Conservation (phyloP, 2,888 invertebrate genomes). For the Stenodema calcarata region DNA sequence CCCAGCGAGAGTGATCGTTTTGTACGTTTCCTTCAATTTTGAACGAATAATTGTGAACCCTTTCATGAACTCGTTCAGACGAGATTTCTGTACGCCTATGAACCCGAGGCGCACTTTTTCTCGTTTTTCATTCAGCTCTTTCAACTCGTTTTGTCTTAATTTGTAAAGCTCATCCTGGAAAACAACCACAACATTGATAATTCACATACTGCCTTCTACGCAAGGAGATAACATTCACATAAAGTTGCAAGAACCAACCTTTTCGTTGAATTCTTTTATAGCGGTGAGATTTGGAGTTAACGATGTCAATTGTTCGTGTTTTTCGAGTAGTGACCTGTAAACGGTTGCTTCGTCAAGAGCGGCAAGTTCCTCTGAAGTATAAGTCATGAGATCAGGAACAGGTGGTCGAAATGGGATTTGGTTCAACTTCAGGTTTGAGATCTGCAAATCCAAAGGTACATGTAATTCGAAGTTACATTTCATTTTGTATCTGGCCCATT, state of each 20-base stretch:
- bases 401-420: conserved; percentile 67
- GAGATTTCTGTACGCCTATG: conserved; percentile 73
- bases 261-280: conserved; percentile 71
- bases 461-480: too few relatives aligned
- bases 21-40: conserved; percentile 96
- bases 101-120: conserved; percentile 77
- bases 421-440: conserved; percentile 69
- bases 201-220: not conserved
- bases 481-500: too few relatives aligned
- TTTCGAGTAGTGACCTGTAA: too few relatives aligned
- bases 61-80: conserved; percentile 80
- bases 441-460: conserved; percentile 62
- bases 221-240: not conserved
- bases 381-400: conserved; percentile 65
- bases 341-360: conserved; percentile 65
- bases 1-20: conserved; percentile 96
- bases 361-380: conserved; percentile 73
- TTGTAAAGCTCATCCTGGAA: conserved; percentile 10
- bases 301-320: conserved; percentile 69
- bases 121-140: conserved; percentile 77
- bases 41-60: conserved; percentile 88
- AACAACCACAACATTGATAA: too few relatives aligned
- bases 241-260: conserved; percentile 16
- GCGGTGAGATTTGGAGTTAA: conserved; percentile 77
- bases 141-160: conserved; percentile 77